A percentile compares a stretch with the other conserved stretches of the same genome.
These are phyloP conservation scores for Nixonia krombeini DNA, from an alignment of 1,140 invertebrate genomes.

Conservation along the genomic window DNA sequence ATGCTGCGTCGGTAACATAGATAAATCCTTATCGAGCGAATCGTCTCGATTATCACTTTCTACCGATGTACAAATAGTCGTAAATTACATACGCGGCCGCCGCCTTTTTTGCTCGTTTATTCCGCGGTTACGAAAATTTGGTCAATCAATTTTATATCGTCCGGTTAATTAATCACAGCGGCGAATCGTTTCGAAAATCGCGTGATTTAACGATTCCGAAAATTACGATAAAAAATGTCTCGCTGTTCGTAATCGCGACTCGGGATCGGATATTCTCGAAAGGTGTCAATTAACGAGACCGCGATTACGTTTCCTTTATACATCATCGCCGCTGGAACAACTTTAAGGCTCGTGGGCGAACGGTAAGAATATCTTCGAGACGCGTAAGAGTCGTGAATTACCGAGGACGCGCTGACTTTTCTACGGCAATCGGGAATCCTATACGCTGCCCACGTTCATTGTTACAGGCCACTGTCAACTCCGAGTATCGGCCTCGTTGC, in stretches of 20 bases:
- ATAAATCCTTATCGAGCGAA: conserved; percentile 17
- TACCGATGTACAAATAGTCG: conserved; percentile 2
- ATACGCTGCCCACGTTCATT: conserved; percentile 51
- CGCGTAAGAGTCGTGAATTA: conserved; percentile 46
- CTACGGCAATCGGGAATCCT: conserved; percentile 48
- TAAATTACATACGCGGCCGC: too few species aligned
- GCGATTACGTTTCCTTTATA: conserved; percentile 30
- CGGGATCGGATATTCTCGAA: conserved; percentile 3
- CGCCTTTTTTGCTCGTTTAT: too few species aligned
- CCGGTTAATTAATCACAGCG: too few species aligned
- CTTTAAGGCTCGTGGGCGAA: conserved; percentile 49
- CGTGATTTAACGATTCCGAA: too few species aligned
- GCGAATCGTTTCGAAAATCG: too few species aligned
- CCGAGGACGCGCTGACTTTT: conserved; percentile 50
- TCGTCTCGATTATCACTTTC: conserved; percentile 22
- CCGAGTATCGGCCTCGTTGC: conserved; percentile 36
- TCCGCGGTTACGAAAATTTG: too few species aligned
- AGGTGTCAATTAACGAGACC: conserved; percentile 37
- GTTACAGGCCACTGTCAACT: conserved; percentile 46
- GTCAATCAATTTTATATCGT: too few species aligned
- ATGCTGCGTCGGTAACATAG: not conserved
- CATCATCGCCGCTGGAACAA: conserved; percentile 40
- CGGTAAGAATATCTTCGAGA: conserved; percentile 43
- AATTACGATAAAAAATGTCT: too few species aligned
- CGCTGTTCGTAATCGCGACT: too few species aligned